Evolutionary conservation across 2,113 vertebrate genomes (phyloP), one percentile per base, ranked within the genome.

Genomic region (Toxotes chatareus): DNA sequence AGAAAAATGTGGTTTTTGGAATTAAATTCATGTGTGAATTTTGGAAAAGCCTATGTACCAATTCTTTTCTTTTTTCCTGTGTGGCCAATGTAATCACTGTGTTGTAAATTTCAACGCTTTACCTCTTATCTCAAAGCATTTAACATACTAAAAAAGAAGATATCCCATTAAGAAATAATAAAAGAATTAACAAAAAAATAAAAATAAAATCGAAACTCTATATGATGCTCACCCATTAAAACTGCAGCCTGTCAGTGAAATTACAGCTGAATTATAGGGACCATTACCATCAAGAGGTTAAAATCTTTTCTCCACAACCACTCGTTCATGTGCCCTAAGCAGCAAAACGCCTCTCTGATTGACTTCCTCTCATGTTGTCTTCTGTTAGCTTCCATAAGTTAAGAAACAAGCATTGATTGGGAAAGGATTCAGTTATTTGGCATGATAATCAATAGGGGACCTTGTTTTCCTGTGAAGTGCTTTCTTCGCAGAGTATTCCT

Each of bases 351-450:
- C 72, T 69, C 78, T 3, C 34, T 63, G 79, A 94, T 94, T 93
- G 93, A 94, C 94, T 95, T 93, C 63, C 86, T 88, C 88, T 94
- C 91, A 85, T 67, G 57, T 77, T 85, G 85, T 89, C 87, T 76
- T 79, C 91, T 71, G 87, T 91, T 86, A 91, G 84, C 57, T 73
- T 86, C 91, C 82, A 90, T 93, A 94, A 93, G 89, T 94, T 93
- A 90, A 89, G 90, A 91, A 92, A 86, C 86, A 88, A 86, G 80
- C 75, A 93, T 92, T 81, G 92, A 92, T 91, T 59, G 68, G 68
- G 79, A 86, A 63, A 88, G 80, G 81, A 92, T 90, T 91, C 88
- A 83, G 88, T 94, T 92, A 93, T 94, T 93, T 94, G 93, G 92
- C 83, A 63, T 72, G 49, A 46, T 82, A 91, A 95, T 95, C 95